These are phyloP conservation scores for Enteromius treurensis DNA, from an alignment of 2,797 vertebrate genomes.

Conservation along the genomic window DNA sequence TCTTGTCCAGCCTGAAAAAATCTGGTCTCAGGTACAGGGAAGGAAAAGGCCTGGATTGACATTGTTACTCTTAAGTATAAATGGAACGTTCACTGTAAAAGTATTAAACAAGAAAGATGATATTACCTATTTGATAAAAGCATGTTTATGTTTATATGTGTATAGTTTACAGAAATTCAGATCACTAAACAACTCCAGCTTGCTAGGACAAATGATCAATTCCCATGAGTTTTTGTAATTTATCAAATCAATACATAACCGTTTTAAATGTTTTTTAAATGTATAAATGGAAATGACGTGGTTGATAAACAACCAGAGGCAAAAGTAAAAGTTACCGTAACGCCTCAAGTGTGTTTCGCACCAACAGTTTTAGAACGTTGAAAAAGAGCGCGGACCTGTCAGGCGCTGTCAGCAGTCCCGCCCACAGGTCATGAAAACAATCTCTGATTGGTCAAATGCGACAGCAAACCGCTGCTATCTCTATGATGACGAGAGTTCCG, in stretches of 20 bases:
- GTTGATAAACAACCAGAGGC: neutral
- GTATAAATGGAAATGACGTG: neutral
- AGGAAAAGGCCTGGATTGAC: slow-evolving; percentile 80
- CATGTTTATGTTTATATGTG: neutral
- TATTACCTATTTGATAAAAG: neutral
- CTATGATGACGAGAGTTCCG: slow-evolving; percentile 66
- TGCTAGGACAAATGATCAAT: neutral
- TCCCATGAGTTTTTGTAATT: neutral
- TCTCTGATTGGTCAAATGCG: slow-evolving; percentile 60
- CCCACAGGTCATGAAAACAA: slow-evolving; percentile 29
- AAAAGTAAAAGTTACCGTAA: slow-evolving; percentile 65
- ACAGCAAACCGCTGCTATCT: slow-evolving; percentile 49
- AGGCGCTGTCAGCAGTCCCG: slow-evolving; percentile 43
- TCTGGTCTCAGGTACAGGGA: slow-evolving; percentile 80
- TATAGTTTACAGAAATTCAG: neutral
- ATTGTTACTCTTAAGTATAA: slow-evolving; percentile 63
- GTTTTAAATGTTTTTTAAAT: neutral
- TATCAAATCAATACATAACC: neutral
- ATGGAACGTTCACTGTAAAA: slow-evolving; percentile 20
- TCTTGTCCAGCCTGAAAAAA: slow-evolving; percentile 75
- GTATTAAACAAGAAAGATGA: neutral
- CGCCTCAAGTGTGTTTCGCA: slow-evolving; percentile 28
- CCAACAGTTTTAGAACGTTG: neutral
- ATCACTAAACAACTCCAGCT: neutral
- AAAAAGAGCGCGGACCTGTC: neutral